phyloP scores from a whole-genome alignment of 2,113 vertebrate genomes.

The Scolopax mira region DNA sequence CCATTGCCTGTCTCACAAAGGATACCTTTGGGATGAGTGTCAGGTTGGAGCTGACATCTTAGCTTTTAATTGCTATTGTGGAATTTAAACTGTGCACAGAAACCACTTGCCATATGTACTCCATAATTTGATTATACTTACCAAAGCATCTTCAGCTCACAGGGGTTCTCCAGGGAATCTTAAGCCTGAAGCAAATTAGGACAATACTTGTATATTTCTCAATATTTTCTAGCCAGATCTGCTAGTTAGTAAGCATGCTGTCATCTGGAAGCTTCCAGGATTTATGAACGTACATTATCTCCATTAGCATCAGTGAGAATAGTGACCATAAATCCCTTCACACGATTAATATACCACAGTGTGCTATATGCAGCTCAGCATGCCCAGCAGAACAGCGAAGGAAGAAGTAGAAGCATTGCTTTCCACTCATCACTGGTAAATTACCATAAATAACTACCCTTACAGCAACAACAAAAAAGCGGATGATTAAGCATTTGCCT shows the following conservation, averaged over 20 bases:
- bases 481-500: constrained; percentile 41
- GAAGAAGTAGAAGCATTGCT: neutral
- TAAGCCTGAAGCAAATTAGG: neutral
- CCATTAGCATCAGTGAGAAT: neutral
- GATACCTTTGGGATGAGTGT: neutral
- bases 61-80: neutral
- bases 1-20: neutral
- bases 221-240: neutral
- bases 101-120: neutral
- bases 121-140: neutral
- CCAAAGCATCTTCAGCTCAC: neutral
- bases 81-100: neutral
- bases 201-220: neutral
- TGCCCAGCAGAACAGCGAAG: neutral
- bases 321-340: neutral
- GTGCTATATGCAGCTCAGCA: neutral
- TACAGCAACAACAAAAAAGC: neutral
- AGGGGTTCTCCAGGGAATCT: neutral
- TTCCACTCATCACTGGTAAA: constrained; percentile 40
- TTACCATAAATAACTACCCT: constrained; percentile 37
- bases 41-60: neutral
- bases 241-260: neutral
- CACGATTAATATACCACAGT: neutral
- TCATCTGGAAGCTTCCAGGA: neutral
- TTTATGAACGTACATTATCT: neutral